Evolutionary conservation across 2,888 invertebrate species (phyloP), one percentile per base, ranked within the genome.

Genomic region (Lissonota sp.): DNA sequence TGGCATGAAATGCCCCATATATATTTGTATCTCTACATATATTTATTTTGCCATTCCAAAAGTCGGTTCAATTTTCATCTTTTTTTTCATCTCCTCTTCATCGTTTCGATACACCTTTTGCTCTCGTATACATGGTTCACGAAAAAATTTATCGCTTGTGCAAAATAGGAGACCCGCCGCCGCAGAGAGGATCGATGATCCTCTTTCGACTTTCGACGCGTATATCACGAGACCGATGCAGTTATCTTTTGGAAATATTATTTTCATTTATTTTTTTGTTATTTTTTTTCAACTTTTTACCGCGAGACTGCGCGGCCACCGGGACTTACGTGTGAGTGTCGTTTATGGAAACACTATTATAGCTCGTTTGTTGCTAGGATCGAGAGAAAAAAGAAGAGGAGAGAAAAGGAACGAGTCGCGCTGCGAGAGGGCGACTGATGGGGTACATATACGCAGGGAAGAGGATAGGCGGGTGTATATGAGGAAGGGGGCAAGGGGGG

Each of bases 121-220:
- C 67, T 55, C 10, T 12, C 12, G 6, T 44, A 63, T 72, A 57
- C 8, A 5, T 66, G 6, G 37, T 10, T 10, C 42, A 44, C 16
- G 66, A 53, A 55, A 42, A 26, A 80, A 80, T 75, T 80, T 64
- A 75, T 75, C 66, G 66, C 66, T 64, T 39, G 5, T 26, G 26
- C 26, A 26, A 26, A 26, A 39, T 53, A 26, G 26, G 26, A 62
- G 67, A 75, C 51, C 53, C 12, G 51, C 60, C 67, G 37, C 12
- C 46, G 60, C 16, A 14, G 10, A 14, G 4, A 3, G 44, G 75
- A 75, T 75, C 75, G 75, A 75, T 75, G 67, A 75, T 75, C 60
- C 75, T 75, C 60, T 75, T 60, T 67, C 49, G 64, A 64, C 46
- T 60, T 69, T 75, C 51, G 51, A 67, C 42, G 49, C 58, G 46